Evolutionary conservation across 2,797 vertebrate genomes (phyloP), one percentile per base, ranked within the genome.

Genomic region (Aplochiton taeniatus): DNA sequence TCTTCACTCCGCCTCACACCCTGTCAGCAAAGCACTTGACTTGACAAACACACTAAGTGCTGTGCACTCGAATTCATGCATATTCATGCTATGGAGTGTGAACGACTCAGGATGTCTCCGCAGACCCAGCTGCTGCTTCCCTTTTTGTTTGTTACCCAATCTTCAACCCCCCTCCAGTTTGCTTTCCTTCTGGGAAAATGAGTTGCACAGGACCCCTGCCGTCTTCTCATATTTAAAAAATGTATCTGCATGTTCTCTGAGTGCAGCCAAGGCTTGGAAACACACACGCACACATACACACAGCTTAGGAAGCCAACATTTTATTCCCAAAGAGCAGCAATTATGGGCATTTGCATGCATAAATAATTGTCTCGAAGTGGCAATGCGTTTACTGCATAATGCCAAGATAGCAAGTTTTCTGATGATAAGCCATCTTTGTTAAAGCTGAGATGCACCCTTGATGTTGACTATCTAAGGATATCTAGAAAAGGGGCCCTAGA

Each of bases 311-410:
- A 57, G 59, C 50, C 65, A 61, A 69, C 58, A 61, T 42, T 48
- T 49, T 49, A 57, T 65, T 68, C 53, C 57, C 66, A 63, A 48
- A 13, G 62, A 68, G 51, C 54, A 43, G 45, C 50, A 60, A 73
- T 66, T 69, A 65, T 63, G 20, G 13, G 45, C 42, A 76, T 72
- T 62, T 66, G 45, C 54, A 63, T 63, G 58, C 54, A 66, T 53
- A 72, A 62, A 61, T 65, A 44, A 50, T 62, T 52, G 43, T 49
- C 54, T 20, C 14, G 58, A 50, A 54, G 61, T 61, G 50, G 69
- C 65, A 50, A 58, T 61, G 59, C 58, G 51, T 55, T 14, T 45
- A 63, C 44, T 45, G 45, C 57, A 52, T 43, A 18, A 53, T 60
- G 58, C 52, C 12, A 44, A n/a, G 31, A 31, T 31, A 31, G 31